Conservation (phyloP, 2,888 invertebrate species). For the Atrina japonica region DNA sequence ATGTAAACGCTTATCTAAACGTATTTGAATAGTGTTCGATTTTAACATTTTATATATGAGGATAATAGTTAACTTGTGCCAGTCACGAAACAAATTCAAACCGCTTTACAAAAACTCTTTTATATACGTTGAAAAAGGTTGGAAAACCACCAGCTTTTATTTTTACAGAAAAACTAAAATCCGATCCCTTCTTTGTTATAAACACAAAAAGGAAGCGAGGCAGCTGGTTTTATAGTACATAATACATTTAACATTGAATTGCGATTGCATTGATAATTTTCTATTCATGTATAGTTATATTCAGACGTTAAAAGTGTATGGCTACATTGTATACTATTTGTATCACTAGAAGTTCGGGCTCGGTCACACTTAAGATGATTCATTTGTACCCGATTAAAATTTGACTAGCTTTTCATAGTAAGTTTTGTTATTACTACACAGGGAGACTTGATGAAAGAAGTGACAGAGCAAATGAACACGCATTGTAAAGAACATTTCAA, state of each 20-base stretch:
- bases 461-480: neutral
- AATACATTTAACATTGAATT: slow-evolving; percentile 25
- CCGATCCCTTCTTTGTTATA: slow-evolving; percentile 9
- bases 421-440: neutral
- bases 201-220: slow-evolving; percentile 23
- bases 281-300: slow-evolving; percentile 8
- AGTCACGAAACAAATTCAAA: slow-evolving; percentile 17
- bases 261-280: slow-evolving; percentile 11
- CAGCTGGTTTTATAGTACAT: slow-evolving; percentile 26
- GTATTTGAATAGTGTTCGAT: slow-evolving; percentile 21
- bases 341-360: slow-evolving; percentile 7
- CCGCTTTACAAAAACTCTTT: slow-evolving; percentile 25
- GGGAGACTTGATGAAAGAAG: neutral
- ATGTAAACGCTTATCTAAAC: slow-evolving; percentile 13
- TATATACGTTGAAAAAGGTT: slow-evolving; percentile 26
- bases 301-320: neutral
- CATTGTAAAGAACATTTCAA: neutral
- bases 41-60: slow-evolving; percentile 12
- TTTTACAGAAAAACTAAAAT: slow-evolving; percentile 20
- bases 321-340: slow-evolving; percentile 20
- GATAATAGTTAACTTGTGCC: slow-evolving; percentile 18
- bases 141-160: slow-evolving; percentile 23
- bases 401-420: neutral
- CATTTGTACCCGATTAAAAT: neutral
- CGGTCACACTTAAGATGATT: neutral